These are phyloP conservation scores for Aplysia californica DNA, from an alignment of 1,140 invertebrate species.

Conservation along the genomic window DNA sequence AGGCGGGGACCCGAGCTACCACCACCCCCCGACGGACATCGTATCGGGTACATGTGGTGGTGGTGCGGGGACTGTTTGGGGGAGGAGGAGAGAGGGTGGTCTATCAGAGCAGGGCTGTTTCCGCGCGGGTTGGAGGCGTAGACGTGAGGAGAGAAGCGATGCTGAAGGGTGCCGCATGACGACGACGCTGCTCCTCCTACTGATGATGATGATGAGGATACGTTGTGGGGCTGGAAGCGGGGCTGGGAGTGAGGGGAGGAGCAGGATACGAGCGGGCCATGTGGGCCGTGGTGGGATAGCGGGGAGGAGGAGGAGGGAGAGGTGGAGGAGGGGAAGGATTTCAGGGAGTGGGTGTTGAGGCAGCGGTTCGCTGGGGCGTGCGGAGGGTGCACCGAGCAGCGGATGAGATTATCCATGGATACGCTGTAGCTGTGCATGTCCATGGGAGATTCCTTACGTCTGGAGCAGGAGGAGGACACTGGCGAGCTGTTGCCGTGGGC, in stretches of 20 bases:
- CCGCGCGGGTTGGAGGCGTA: background rate
- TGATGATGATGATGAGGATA: too few relatives aligned
- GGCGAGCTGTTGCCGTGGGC: background rate
- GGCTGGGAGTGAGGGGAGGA: background rate
- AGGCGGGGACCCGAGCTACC: too few relatives aligned
- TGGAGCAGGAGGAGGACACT: background rate
- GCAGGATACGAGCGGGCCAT: too few relatives aligned
- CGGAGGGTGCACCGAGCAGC: too few relatives aligned
- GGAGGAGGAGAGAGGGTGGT: background rate
- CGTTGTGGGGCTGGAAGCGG: background rate
- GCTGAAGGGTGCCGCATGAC: background rate
- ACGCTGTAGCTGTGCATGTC: slow-evolving; percentile 20
- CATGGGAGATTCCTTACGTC: slow-evolving; percentile 8
- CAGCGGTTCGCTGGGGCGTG: too few relatives aligned
- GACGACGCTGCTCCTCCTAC: too few relatives aligned
- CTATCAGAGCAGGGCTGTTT: background rate
- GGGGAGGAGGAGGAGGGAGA: too few relatives aligned
- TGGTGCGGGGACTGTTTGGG: background rate
- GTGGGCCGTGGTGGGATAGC: too few relatives aligned
- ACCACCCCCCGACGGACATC: background rate
- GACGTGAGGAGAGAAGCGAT: background rate
- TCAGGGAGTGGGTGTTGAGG: too few relatives aligned
- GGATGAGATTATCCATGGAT: too few relatives aligned
- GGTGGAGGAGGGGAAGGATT: too few relatives aligned
- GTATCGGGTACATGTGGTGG: background rate